Percentiles rank a stretch among this genome's conserved stretches.
Conservation (phyloP, 2,888 invertebrate genomes). For the Harpalus rufipes region DNA sequence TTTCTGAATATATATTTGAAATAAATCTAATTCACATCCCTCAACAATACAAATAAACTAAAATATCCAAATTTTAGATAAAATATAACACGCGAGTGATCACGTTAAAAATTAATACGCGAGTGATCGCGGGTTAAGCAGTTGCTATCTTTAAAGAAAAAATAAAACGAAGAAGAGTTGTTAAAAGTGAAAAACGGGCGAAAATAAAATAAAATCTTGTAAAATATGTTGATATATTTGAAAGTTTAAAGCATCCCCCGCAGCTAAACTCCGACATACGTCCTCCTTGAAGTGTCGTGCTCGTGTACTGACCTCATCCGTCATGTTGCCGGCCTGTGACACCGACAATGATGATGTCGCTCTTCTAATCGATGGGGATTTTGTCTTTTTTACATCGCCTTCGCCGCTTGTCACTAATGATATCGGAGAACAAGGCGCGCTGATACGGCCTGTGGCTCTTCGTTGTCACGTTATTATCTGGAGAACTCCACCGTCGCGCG, state of each 20-base stretch:
- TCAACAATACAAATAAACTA: no score
- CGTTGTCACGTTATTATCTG: conserved; percentile 53
- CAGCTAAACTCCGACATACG: neutral
- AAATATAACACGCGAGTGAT: no score
- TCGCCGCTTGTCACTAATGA: conserved; percentile 64
- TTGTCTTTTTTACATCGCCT: conserved; percentile 64
- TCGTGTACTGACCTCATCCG: conserved; percentile 74
- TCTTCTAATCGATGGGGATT: conserved; percentile 71
- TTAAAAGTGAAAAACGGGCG: conserved; percentile 16
- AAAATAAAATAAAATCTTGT: conserved; percentile 37
- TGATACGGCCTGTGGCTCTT: conserved; percentile 48
- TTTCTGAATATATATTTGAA: no score
- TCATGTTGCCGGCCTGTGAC: conserved; percentile 70
- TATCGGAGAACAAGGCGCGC: conserved; percentile 54
- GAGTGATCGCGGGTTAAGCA: no score
- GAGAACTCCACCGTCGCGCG: neutral
- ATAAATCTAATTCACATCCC: no score
- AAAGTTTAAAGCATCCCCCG: conserved; percentile 50
- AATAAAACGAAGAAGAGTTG: neutral
- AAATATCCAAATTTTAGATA: no score
- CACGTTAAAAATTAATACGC: no score
- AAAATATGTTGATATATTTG: conserved; percentile 50
- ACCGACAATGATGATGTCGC: conserved; percentile 70
- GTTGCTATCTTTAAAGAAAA: neutral
- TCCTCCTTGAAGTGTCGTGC: conserved; percentile 68